A percentile compares a stretch with the other conserved stretches of the same genome.
Evolutionary conservation across 2,888 invertebrate genomes (phyloP).

Genomic region (Sympetrum striolatum): DNA sequence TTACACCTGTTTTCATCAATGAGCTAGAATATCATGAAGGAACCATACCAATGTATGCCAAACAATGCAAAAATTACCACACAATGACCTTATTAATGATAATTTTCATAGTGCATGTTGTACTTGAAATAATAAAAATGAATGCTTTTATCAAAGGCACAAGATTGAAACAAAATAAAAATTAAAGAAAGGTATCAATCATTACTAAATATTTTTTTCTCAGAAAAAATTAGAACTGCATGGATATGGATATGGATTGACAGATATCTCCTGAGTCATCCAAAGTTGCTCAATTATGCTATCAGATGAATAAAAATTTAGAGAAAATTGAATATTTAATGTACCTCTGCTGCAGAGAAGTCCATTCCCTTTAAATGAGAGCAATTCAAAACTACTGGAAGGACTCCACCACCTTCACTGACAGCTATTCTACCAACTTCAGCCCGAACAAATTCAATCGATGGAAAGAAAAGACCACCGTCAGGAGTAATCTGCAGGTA

Average conservation of each 20-base stretch:
- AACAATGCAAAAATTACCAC: too few species aligned
- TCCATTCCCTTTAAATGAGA: slow-evolving; percentile 70
- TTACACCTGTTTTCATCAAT: too few species aligned
- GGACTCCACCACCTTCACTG: slow-evolving; percentile 58
- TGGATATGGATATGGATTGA: too few species aligned
- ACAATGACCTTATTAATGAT: too few species aligned
- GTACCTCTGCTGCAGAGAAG: slow-evolving; percentile 70
- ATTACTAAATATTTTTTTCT: too few species aligned
- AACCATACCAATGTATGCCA: neutral
- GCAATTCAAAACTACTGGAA: slow-evolving; percentile 71
- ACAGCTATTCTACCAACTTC: slow-evolving; percentile 64
- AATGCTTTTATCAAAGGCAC: neutral
- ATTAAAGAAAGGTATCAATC: too few species aligned
- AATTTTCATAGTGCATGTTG: too few species aligned
- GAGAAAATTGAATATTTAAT: too few species aligned
- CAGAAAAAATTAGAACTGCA: too few species aligned
- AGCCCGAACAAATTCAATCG: slow-evolving; percentile 69
- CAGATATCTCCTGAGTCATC: too few species aligned
- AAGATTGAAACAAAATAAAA: neutral
- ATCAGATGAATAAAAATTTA: slow-evolving; percentile 45
- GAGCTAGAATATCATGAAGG: neutral
- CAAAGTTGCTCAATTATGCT: slow-evolving; percentile 44
- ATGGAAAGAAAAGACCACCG: slow-evolving; percentile 74
- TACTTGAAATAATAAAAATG: too few species aligned
- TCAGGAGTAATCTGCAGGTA: slow-evolving; percentile 70